These are phyloP conservation scores for Campopleginae sp. DNA, from an alignment of 2,888 invertebrate genomes.

Conservation along the genomic window DNA sequence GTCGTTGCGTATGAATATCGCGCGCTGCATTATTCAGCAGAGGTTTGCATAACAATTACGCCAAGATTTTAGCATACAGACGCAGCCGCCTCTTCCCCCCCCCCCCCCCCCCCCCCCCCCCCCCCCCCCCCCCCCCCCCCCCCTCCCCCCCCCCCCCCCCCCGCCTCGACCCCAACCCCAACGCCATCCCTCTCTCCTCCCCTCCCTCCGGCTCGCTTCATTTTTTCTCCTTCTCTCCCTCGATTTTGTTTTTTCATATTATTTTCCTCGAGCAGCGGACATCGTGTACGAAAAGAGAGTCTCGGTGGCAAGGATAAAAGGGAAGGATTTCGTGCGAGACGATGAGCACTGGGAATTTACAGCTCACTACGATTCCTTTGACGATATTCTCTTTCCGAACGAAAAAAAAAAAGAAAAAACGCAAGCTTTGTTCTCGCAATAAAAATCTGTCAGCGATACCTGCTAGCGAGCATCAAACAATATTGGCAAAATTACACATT, in stretches of 20 bases:
- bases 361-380: slow-evolving; percentile 45
- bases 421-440: slow-evolving; percentile 7
- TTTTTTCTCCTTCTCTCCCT: not conserved
- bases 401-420: too few relatives aligned
- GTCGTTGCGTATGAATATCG: slow-evolving; percentile 76
- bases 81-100: slow-evolving; percentile 25
- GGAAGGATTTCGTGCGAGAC: slow-evolving; percentile 49
- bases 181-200: not conserved
- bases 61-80: slow-evolving; percentile 75
- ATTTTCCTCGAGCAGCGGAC: slow-evolving; percentile 8
- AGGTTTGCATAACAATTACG: slow-evolving; percentile 79
- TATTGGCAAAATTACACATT: not conserved
- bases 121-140: not conserved
- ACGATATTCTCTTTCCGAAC: slow-evolving; percentile 29
- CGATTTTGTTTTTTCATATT: not conserved
- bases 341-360: slow-evolving; percentile 62
- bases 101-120: not conserved
- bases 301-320: slow-evolving; percentile 42
- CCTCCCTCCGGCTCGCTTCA: not conserved
- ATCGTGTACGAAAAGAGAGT: slow-evolving; percentile 41
- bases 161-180: too few relatives aligned
- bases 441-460: slow-evolving; percentile 14
- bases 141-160: not conserved
- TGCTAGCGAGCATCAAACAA: not conserved
- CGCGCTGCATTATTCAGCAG: slow-evolving; percentile 77